Conservation (phyloP, 2,888 invertebrate species). For the Corbicula japonica region DNA sequence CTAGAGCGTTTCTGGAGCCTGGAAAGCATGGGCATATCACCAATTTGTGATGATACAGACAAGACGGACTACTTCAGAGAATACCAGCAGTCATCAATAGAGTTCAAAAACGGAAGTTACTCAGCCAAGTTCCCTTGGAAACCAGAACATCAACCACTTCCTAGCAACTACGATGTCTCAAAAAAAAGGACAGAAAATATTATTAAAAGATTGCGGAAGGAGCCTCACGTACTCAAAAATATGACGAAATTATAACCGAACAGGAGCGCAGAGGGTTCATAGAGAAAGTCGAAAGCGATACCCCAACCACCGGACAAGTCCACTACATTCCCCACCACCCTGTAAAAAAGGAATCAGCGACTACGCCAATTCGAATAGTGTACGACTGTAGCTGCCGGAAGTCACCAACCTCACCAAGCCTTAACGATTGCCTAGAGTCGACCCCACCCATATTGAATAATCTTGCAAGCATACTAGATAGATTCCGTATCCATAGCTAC, state of each 20-base stretch:
- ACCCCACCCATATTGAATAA: conserved; percentile 53
- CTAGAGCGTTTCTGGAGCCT: conserved; percentile 22
- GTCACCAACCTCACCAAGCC: conserved; percentile 27
- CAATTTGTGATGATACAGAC: background rate
- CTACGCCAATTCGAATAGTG: conserved; percentile 33
- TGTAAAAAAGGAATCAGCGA: conserved; percentile 43
- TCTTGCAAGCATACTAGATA: conserved; percentile 40
- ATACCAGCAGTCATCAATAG: conserved; percentile 4
- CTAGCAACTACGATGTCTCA: conserved; percentile 23
- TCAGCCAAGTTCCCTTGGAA: conserved; percentile 36
- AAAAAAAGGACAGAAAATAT: conserved; percentile 23
- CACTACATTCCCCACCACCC: conserved; percentile 48
- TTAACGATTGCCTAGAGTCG: conserved; percentile 56
- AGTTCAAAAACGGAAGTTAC: conserved; percentile 28
- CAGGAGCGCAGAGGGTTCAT: conserved; percentile 31
- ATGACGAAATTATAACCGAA: conserved; percentile 30
- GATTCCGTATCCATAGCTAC: conserved; percentile 51
- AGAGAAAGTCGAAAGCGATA: conserved; percentile 7
- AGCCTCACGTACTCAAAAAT: conserved; percentile 21
- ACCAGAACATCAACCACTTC: conserved; percentile 16
- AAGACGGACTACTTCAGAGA: background rate
- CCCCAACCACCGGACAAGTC: background rate
- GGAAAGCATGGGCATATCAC: conserved; percentile 8
- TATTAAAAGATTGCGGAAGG: conserved; percentile 20
- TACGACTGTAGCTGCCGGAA: conserved; percentile 29